Evolutionary conservation across 1,140 invertebrate species (phyloP), one percentile per base, ranked within the genome.

Genomic region (Drosophila eugracilis): DNA sequence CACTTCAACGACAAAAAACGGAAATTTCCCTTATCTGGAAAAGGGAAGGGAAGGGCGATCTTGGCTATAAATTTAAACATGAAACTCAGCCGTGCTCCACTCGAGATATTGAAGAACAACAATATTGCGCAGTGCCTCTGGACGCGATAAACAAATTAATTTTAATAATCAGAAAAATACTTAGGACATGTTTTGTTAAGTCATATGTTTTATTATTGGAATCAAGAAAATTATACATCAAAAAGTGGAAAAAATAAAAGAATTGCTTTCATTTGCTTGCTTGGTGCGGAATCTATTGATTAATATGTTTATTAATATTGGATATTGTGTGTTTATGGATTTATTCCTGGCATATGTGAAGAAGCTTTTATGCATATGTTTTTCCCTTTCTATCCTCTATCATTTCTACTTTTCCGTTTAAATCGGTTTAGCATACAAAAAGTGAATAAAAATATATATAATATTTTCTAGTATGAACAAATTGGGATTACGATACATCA

Each of bases 201-300:
- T 65, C 55, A 65, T 65, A 45, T 24, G 55, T 60, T 65, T 65
- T 65, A 65, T 60, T 65, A 65, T 65, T 62, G 55, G 60, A 65
- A 65, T 65, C 39, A 47, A 63, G 37, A 28, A 60, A 84, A 75
- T 67, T 1, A 75, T 78, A 66, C 21, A 37, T 66, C 57, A 39
- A 53, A 39, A 30, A 36, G 59, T 49, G 50, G 49, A 59, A 65
- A 44, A 44, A 77, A 63, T 54, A 50, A 84, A 62, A 70, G n/a
- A 34, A 24, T 42, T 62, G 39, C 26, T 36, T 14, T 42, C 28
- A 15, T 54, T 65, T 50, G 34, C 59, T 41, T 36, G 19, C 47
- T 53, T 42, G 30, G 32, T 65, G 4, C 73, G 47, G 34, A 81
- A 81, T 85, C 81, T 86, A 86, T 86, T 85, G 77, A 41, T 75